These are phyloP conservation scores for Xiphophorus birchmanni DNA, from an alignment of 2,797 vertebrate genomes.

Conservation along the genomic window DNA sequence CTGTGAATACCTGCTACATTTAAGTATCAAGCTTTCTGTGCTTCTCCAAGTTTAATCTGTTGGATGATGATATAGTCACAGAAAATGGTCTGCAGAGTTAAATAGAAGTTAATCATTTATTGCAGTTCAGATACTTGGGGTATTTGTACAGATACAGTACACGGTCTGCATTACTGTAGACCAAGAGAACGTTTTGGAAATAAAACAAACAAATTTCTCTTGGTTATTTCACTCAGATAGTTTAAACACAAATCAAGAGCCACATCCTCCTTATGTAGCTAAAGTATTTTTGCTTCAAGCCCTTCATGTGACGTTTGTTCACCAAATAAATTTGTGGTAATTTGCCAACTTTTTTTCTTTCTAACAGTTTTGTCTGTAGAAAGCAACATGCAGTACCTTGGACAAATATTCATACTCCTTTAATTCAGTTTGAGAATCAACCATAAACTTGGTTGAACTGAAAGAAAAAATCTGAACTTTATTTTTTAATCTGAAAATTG, in stretches of 20 bases:
- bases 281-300: neutral
- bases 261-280: neutral
- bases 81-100: neutral
- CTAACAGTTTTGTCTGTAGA: neutral
- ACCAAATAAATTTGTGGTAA: neutral
- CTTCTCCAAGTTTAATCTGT: neutral
- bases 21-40: neutral
- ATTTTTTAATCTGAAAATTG: neutral
- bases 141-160: too few species aligned
- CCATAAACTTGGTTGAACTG: neutral
- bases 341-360: neutral
- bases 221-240: too few species aligned
- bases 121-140: neutral
- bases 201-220: neutral
- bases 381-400: neutral
- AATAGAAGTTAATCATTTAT: neutral
- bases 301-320: neutral
- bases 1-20: slow-evolving; percentile 37
- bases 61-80: neutral
- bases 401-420: neutral
- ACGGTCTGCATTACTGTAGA: neutral
- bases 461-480: neutral
- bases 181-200: neutral
- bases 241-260: neutral
- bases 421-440: neutral